Conservation (phyloP, 1,140 invertebrate species). For the Pseudobourletiella spinata region DNA sequence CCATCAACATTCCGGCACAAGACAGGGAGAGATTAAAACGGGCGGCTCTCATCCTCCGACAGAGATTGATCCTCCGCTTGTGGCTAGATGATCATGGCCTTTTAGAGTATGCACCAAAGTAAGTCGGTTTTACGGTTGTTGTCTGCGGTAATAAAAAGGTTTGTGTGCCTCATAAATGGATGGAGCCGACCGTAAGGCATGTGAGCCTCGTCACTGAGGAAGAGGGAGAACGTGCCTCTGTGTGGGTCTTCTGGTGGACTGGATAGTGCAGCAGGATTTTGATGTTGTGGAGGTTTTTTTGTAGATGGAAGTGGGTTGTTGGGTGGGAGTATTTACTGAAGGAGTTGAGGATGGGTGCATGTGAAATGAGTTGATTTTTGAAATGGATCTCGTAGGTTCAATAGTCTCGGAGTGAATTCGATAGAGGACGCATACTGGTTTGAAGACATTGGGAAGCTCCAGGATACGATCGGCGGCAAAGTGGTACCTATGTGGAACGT, state of each 20-base stretch:
- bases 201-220: too few relatives aligned
- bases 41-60: conserved; percentile 63
- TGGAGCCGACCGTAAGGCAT: too few relatives aligned
- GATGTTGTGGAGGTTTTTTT: too few relatives aligned
- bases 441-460: conserved; percentile 59
- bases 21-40: conserved; percentile 68
- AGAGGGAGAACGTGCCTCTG: too few relatives aligned
- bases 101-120: conserved; percentile 66
- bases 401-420: conserved; percentile 67
- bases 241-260: too few relatives aligned
- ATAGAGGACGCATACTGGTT: conserved; percentile 81
- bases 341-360: too few relatives aligned
- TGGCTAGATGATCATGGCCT: conserved; percentile 65
- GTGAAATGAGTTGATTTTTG: too few relatives aligned
- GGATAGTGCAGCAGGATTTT: too few relatives aligned
- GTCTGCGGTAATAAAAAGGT: background rate
- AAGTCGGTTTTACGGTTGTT: conserved; percentile 25
- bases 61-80: conserved; percentile 66
- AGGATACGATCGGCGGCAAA: conserved; percentile 64
- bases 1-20: conserved; percentile 39
- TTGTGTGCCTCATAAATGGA: too few relatives aligned
- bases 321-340: too few relatives aligned
- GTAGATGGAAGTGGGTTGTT: too few relatives aligned
- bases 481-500: conserved; percentile 61
- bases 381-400: too few relatives aligned